Conservation (phyloP, 2,113 vertebrate species). For the Sphaerodactylus townsendi region DNA sequence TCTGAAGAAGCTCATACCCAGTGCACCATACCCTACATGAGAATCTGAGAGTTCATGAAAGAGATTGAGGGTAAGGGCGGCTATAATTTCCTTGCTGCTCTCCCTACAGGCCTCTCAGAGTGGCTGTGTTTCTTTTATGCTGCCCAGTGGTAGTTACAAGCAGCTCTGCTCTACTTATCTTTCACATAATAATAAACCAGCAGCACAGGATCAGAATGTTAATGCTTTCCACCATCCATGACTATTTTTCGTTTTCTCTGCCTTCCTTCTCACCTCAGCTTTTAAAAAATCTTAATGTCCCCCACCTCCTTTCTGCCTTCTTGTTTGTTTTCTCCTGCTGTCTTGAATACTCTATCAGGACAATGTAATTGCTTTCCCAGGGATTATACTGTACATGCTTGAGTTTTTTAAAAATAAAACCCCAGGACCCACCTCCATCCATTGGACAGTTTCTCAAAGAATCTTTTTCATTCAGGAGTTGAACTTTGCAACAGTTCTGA, state of each 20-base stretch:
- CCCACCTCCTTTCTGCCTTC: not conserved
- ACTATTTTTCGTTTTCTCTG: not conserved
- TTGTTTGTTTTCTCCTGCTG: slow-evolving; percentile 1
- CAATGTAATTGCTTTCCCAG: slow-evolving; percentile 15
- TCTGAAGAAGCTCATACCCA: not conserved
- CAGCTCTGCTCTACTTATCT: not conserved
- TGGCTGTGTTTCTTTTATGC: not conserved
- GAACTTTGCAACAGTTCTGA: slow-evolving; percentile 32
- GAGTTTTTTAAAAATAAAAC: not conserved
- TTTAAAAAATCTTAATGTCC: not conserved
- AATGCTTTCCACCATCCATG: not conserved
- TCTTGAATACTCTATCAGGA: not conserved
- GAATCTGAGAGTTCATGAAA: not conserved
- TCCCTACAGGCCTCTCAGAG: not conserved
- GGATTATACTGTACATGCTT: not conserved
- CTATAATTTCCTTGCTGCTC: not conserved
- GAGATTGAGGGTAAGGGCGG: not conserved
- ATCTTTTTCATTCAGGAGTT: not conserved
- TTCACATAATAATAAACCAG: not conserved
- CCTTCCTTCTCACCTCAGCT: not conserved
- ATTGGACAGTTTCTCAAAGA: slow-evolving; percentile 26
- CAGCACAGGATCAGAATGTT: not conserved
- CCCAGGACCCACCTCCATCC: not conserved
- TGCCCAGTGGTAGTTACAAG: not conserved
- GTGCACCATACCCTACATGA: not conserved